Evolutionary conservation across 2,113 vertebrate species (phyloP).

Genomic region (human): DNA sequence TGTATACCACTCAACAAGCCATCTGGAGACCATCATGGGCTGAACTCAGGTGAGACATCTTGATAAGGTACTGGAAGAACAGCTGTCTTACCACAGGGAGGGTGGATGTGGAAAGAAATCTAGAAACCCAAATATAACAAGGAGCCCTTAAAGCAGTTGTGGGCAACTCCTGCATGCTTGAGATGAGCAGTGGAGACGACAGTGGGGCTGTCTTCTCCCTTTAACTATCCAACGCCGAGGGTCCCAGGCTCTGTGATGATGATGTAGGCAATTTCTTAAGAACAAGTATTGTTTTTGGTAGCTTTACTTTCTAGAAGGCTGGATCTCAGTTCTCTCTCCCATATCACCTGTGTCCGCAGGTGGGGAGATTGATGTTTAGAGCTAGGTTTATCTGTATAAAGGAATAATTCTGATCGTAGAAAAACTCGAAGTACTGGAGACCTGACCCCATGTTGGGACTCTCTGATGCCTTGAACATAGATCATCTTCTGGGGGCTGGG

Average conservation of each 20-base stretch:
- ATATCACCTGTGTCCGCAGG: not conserved
- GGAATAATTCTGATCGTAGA: too few relatives aligned
- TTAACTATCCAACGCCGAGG: not conserved
- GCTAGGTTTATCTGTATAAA: not conserved
- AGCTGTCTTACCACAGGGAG: too few relatives aligned
- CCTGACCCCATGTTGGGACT: not conserved
- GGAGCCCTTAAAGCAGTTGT: not conserved
- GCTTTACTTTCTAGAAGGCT: not conserved
- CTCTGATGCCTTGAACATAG: not conserved
- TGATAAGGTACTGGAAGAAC: not conserved
- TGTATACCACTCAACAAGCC: fast-evolving
- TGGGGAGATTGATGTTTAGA: not conserved
- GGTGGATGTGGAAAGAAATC: not conserved
- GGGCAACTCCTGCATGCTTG: not conserved
- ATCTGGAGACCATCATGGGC: not conserved
- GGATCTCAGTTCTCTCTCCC: not conserved
- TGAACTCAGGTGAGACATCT: not conserved
- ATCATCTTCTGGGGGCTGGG: not conserved
- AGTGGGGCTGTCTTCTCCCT: fast-evolving
- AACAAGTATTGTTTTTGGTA: not conserved
- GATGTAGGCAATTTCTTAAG: not conserved
- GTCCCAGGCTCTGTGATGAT: not conserved
- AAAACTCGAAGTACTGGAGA: not conserved
- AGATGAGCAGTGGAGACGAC: not conserved
- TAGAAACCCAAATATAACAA: not conserved